Conservation (phyloP, 2,797 vertebrate genomes). For the Argyrosomus regius region DNA sequence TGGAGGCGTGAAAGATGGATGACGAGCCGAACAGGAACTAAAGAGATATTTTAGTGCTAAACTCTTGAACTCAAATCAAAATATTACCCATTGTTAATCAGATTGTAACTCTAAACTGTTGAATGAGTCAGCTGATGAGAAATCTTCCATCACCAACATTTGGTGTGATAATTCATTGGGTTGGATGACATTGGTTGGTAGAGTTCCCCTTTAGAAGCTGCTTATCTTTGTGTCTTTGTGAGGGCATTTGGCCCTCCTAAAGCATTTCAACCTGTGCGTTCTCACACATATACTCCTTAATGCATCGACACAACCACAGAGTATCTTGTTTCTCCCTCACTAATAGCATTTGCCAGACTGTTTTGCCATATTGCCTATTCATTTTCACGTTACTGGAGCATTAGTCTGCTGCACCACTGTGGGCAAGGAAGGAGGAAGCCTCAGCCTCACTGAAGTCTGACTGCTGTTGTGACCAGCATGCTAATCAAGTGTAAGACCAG, state of each 20-base stretch:
- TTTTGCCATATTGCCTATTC: slow-evolving; percentile 12
- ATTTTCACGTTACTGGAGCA: slow-evolving; percentile 23
- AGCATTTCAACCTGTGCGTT: neutral
- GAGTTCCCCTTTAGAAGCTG: neutral
- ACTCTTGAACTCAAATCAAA: neutral
- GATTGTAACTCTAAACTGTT: neutral
- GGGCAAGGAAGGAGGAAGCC: slow-evolving; percentile 35
- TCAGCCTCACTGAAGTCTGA: slow-evolving; percentile 54
- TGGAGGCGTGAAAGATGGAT: neutral
- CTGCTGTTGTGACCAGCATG: slow-evolving; percentile 69
- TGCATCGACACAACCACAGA: neutral
- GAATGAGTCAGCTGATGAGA: slow-evolving; percentile 2
- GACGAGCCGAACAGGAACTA: neutral
- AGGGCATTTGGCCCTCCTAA: neutral
- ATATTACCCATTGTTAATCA: neutral
- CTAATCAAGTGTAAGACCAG: slow-evolving; percentile 46
- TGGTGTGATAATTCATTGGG: neutral
- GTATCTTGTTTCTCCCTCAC: neutral
- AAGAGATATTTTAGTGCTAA: neutral
- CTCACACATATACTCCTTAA: neutral
- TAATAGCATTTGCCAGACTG: slow-evolving; percentile 1
- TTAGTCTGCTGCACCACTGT: slow-evolving; percentile 47
- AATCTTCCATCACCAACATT: neutral
- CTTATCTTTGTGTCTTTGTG: neutral
- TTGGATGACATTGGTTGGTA: too few species aligned